Evolutionary conservation across 1,140 invertebrate genomes (phyloP), one percentile per base, ranked within the genome.

Genomic region (Pomacea maculata): DNA sequence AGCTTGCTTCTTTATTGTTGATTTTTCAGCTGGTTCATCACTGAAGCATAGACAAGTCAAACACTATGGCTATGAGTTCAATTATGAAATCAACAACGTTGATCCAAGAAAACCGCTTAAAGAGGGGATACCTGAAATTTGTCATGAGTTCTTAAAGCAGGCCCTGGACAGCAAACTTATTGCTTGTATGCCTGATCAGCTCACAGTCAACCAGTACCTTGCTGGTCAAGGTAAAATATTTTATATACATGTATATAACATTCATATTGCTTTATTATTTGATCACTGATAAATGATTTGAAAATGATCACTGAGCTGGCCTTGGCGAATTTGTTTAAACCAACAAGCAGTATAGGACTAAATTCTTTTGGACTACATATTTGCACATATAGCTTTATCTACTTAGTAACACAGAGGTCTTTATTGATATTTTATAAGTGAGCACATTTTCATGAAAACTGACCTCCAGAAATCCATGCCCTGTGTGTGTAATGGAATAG

Each of bases 31-130:
- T 72, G 78, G 78, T 17, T 63, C 70, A 9, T 71, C 79, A n/a
- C 68, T 89, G 75, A 99, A 98, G 91, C 95, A 98, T 87, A 92
- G 97, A 71, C 93, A 94, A 92, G 97, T 98, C 0, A 95, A 95
- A 89, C 98, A 99, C 92, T 99, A 94, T 94, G 98, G 98, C 1
- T 99, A 95, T 91, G 96, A 97, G 89, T 99, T 99, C 91, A 92
- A 94, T 80, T 99, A 99, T 92, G 94, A 94, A 55, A 95, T 93
- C 54, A 99, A 99, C 92, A 95, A 95, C 92, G 95, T 99, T 10
- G 94, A 98, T 91, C 93, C 94, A 77, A 90, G 94, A 77, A 91
- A 93, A 67, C 95, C 95, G 4, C 91, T 97, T 63, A 92, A 94
- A 68, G 90, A 92, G 25, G 87, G 87, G 21, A 95, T 99, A 87